Base-by-base conservation (phyloP, 2,797 vertebrate species). In the Leucoraja ocellata region DNA sequence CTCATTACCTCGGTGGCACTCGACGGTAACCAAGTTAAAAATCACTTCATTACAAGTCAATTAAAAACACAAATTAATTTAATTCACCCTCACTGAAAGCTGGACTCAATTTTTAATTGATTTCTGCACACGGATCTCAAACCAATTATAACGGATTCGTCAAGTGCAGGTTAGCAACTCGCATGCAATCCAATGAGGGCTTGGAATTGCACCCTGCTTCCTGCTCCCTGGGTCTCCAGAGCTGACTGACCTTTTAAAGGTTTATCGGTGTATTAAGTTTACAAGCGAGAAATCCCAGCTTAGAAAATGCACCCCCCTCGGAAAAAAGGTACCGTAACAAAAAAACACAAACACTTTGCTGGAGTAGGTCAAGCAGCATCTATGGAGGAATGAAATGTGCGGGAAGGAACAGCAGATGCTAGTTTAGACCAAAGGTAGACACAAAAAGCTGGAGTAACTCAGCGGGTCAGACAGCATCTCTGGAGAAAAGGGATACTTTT, bases 41-140 rank as follows among this genome's bases (percentile, higher is more conserved):
- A 88, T 88, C 84, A 36, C 84, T 88, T 65, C 61, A 32, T n/a
- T 63, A 63, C 28, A 65, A 65, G 84, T 88, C 84, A 65, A 88
- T 65, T 88, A 68, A 88, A 73, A 36, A n/a, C 1, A n/a, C 84
- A 88, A 18, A 88, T 63, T 88, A 8, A 88, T 88, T 88, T 32
- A 88, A 23, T 88, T 88, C 84, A 68, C n/a, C 84, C 36, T 68
- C n/a, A n/a, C 61, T 65, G 10, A 88, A 88, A 88, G 84, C 61
- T 36, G 63, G 90, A 36, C 25, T 76, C 71, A 6, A 25, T 13
- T 74, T 92, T 92, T 92, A 92, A 92, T 92, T 92, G 71, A 92
- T 76, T 92, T 76, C 71, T 76, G 71, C 46, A 74, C 90, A 92
- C 28, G 73, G 90, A 92, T 76, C 90, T 92, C 68, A 92, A 73